Evolutionary conservation across 2,888 invertebrate genomes (phyloP).

Genomic region (Euplagia quadripunctaria): DNA sequence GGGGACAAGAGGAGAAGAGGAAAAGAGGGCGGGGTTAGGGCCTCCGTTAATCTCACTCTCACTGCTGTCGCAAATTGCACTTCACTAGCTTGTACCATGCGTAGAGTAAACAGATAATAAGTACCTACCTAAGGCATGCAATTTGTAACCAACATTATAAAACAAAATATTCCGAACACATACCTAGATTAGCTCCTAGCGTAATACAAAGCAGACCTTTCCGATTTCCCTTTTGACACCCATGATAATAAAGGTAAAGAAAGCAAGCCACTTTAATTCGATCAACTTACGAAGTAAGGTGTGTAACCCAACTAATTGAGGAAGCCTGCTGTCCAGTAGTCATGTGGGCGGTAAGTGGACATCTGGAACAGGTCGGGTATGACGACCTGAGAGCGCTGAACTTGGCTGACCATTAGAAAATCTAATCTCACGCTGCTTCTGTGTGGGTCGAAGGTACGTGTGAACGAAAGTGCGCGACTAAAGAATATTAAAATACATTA

Average conservation of each 20-base stretch:
- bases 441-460: constrained; percentile 56
- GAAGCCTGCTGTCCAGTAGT: constrained; percentile 21
- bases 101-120: too few species aligned
- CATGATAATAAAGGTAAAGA: constrained; percentile 51
- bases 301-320: constrained; percentile 28
- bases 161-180: too few species aligned
- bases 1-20: too few species aligned
- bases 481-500: constrained; percentile 1
- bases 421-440: constrained; percentile 68
- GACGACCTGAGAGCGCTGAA: constrained; percentile 66
- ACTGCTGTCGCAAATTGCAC: too few species aligned
- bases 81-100: too few species aligned
- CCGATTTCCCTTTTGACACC: constrained; percentile 43
- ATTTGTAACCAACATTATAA: too few species aligned
- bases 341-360: constrained; percentile 28
- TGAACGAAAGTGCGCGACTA: constrained; percentile 38
- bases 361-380: constrained; percentile 39
- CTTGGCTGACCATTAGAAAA: constrained; percentile 70
- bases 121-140: too few species aligned
- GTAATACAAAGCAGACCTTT: constrained; percentile 28
- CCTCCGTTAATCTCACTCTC: too few species aligned
- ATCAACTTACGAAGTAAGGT: constrained; percentile 48
- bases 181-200: background rate
- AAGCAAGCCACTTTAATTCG: constrained; percentile 54
- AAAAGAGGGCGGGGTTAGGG: too few species aligned